A percentile compares a stretch with the other conserved stretches of the same genome.
These are phyloP conservation scores for Lerista edwardsae DNA, from an alignment of 2,797 vertebrate species.

Conservation along the genomic window DNA sequence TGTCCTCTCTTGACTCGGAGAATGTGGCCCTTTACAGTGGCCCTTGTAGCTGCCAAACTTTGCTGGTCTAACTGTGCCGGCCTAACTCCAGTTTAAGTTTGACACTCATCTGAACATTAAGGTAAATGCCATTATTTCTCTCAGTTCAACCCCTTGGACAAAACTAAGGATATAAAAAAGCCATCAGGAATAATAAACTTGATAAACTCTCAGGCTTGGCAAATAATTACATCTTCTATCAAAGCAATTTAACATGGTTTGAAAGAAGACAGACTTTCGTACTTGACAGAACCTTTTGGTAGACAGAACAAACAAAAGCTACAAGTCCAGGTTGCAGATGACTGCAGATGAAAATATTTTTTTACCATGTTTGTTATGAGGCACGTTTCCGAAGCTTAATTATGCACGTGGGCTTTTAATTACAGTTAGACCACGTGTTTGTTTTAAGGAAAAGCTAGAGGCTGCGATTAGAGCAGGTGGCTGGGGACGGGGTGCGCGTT, in stretches of 20 bases:
- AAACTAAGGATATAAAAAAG: too few relatives aligned
- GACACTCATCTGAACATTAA: too few relatives aligned
- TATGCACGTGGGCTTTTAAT: not conserved
- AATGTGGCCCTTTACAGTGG: too few relatives aligned
- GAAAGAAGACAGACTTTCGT: not conserved
- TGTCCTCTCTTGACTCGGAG: too few relatives aligned
- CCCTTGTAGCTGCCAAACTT: too few relatives aligned
- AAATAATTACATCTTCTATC: not conserved
- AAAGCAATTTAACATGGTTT: not conserved
- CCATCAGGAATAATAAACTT: too few relatives aligned
- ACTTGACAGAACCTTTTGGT: not conserved
- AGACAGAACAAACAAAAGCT: not conserved
- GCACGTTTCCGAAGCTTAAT: not conserved
- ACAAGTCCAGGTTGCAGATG: not conserved
- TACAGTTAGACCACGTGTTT: not conserved
- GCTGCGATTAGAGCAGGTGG: not conserved
- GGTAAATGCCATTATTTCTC: too few relatives aligned
- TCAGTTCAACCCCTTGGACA: not conserved
- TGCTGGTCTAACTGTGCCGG: too few relatives aligned
- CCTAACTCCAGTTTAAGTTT: too few relatives aligned
- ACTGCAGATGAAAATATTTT: too few relatives aligned
- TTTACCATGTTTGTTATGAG: not conserved
- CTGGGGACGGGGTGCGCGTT: too few relatives aligned
- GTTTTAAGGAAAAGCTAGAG: not conserved
- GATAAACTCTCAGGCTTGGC: too few relatives aligned